Evolutionary conservation across 2,113 vertebrate species (phyloP).

Genomic region (Rhombomys opimus): DNA sequence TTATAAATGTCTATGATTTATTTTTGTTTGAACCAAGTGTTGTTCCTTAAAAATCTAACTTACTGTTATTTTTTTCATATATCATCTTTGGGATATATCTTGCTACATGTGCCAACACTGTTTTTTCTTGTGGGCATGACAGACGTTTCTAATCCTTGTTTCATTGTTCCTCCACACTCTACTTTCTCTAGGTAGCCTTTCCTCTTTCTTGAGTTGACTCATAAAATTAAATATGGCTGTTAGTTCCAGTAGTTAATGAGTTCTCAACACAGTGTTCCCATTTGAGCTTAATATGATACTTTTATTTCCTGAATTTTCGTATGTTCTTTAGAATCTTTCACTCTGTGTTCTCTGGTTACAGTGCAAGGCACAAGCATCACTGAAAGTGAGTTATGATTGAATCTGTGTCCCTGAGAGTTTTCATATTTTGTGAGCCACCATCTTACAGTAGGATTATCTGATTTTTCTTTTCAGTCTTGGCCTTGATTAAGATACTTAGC

Average conservation of each 20-base stretch:
- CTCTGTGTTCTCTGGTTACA: not conserved
- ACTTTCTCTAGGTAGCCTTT: too few species aligned
- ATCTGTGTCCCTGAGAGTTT: not conserved
- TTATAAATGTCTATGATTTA: too few species aligned
- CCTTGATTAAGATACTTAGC: slow-evolving; percentile 50
- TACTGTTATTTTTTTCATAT: too few species aligned
- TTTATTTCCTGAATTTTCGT: not conserved
- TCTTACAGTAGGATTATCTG: not conserved
- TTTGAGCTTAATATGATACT: not conserved
- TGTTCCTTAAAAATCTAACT: too few species aligned
- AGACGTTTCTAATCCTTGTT: too few species aligned
- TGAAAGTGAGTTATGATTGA: not conserved
- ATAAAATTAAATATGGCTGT: not conserved
- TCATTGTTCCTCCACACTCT: too few species aligned
- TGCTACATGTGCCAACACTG: too few species aligned
- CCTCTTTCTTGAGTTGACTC: too few species aligned
- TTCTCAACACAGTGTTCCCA: not conserved
- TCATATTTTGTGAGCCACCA: not conserved
- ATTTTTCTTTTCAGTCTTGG: slow-evolving; percentile 40
- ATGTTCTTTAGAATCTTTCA: slow-evolving; percentile 22
- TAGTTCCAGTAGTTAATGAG: not conserved
- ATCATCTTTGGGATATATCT: too few species aligned
- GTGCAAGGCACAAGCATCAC: not conserved
- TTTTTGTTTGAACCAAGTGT: too few species aligned
- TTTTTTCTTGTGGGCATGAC: too few species aligned